Conservation (phyloP, 2,797 vertebrate genomes). For the Anas flavirostris region DNA sequence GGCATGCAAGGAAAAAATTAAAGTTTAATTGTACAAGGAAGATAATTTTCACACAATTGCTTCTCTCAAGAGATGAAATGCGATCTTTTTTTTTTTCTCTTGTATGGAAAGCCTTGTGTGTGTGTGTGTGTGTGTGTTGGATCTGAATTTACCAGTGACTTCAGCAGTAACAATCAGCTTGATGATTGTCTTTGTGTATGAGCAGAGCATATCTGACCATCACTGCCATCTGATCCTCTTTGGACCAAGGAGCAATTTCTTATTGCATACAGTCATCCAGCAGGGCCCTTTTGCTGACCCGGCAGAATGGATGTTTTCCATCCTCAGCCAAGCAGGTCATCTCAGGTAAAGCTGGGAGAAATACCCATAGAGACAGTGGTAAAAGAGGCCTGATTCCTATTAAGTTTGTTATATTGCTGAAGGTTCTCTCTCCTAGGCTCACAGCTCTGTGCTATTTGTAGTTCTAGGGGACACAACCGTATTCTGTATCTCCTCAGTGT, state of each 20-base stretch:
- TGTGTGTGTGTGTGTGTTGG: not conserved
- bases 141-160: not conserved
- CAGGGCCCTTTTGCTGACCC: accelerated
- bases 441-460: not conserved
- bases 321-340: not conserved
- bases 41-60: not conserved
- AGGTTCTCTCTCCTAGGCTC: not conserved
- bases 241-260: not conserved
- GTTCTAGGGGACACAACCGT: not conserved
- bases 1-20: not conserved
- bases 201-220: not conserved
- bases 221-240: not conserved
- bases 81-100: not conserved
- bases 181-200: not conserved
- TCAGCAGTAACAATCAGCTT: not conserved
- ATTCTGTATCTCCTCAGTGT: not conserved
- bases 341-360: not conserved
- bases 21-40: not conserved
- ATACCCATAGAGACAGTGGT: not conserved
- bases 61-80: not conserved
- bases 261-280: not conserved
- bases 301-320: not conserved
- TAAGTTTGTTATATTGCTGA: not conserved
- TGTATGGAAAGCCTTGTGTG: not conserved
- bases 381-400: not conserved